A percentile compares a stretch with the other conserved stretches of the same genome.
Conservation (phyloP, 2,113 vertebrate species). For the Hypanus sabinus region DNA sequence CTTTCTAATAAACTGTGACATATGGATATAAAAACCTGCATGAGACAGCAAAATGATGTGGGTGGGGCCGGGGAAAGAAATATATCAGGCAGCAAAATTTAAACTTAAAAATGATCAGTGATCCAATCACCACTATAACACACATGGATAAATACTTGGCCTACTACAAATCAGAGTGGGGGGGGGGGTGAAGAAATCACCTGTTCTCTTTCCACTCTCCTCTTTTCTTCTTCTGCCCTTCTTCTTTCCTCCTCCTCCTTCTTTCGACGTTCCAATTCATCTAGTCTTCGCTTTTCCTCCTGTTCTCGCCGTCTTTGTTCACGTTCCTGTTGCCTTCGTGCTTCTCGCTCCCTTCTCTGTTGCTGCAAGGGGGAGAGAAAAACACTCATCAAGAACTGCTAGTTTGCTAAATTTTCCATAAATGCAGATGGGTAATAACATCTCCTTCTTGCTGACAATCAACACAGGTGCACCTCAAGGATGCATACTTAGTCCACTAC, state of each 20-base stretch:
- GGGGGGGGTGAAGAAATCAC: constrained; percentile 58
- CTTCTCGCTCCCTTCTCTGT: constrained; percentile 92
- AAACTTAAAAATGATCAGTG: not conserved
- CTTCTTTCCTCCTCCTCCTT: constrained; percentile 92
- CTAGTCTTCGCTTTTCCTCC: constrained; percentile 83
- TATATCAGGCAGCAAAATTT: not conserved
- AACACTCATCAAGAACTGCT: not conserved
- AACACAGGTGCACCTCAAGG: too few relatives aligned
- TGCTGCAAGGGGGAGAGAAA: constrained; percentile 57
- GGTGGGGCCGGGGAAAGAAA: not conserved
- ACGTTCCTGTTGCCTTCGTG: constrained; percentile 89
- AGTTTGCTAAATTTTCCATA: not conserved
- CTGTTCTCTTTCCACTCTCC: constrained; percentile 90
- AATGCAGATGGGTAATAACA: not conserved
- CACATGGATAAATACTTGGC: not conserved
- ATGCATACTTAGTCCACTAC: too few relatives aligned
- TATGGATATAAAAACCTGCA: not conserved
- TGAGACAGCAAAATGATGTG: not conserved
- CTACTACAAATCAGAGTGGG: not conserved
- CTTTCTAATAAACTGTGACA: not conserved
- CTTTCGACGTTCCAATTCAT: constrained; percentile 85
- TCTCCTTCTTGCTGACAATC: too few relatives aligned
- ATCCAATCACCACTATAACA: not conserved
- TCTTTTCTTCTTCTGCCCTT: constrained; percentile 88
- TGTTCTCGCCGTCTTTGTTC: constrained; percentile 92